Evolutionary conservation across 2,113 vertebrate species (phyloP), one percentile per base, ranked within the genome.

Genomic region (Bucco capensis): DNA sequence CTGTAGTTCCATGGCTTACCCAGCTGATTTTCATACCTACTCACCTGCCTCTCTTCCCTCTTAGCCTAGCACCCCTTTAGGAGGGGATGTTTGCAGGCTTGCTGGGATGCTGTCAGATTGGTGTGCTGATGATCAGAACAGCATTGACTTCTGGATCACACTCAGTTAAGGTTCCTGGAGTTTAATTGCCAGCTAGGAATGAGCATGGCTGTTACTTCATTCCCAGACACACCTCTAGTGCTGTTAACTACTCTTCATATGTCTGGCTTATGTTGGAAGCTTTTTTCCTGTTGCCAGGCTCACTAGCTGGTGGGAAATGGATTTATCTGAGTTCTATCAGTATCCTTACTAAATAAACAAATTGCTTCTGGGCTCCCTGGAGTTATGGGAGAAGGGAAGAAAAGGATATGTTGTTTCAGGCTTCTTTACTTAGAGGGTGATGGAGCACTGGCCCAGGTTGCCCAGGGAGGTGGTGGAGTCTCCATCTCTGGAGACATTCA

Each of bases 91-190:
- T 66, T 76, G 78, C 84, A 14, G 67, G 42, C 72, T 88, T 78
- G 69, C 90, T 93, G 88, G 67, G 66, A 42, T 56, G 31, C 69
- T 58, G 57, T 61, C 62, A 86, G 30, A 33, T 87, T 74, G 74
- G 40, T 64, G 62, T 64, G 88, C 80, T 57, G 86, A 12, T 88
- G 47, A 78, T 58, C 35, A 62, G 88, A 73, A n/a, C 42, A 37
- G 54, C 74, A 21, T 4, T 69, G 88, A 53, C 81, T 90, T 61
- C 57, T 84, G 77, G 62, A 61, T 76, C 62, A 8, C 46, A 25
- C 79, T 53, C 67, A 5, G n/a, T 75, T 76, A 31, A 58, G 51
- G 61, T 17, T 90, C 53, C 51, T 80, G 72, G 80, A 64, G 77
- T 51, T 93, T 72, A 94, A 76, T 76, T 88, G 64, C 78, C 53